phyloP scores from a whole-genome alignment of 2,797 vertebrate genomes.

The Falco naumanni region DNA sequence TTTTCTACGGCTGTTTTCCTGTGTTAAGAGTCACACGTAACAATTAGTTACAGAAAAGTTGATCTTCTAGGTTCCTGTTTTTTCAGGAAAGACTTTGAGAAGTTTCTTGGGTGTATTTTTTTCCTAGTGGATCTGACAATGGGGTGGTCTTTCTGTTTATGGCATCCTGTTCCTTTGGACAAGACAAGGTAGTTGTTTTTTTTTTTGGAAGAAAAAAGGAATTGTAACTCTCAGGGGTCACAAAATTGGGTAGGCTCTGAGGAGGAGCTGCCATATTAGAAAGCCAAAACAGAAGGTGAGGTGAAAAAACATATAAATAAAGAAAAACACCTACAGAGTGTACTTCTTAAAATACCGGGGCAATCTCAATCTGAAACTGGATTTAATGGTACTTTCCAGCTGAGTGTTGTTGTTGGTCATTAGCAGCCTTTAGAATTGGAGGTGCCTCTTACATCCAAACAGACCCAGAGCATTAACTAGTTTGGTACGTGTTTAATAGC shows the following conservation, averaged over 20 bases:
- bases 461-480: not conserved
- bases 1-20: not conserved
- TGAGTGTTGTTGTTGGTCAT: not conserved
- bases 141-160: not conserved
- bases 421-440: not conserved
- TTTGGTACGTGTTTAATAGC: not conserved
- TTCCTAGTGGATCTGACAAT: not conserved
- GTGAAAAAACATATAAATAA: not conserved
- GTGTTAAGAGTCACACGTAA: not conserved
- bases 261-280: not conserved
- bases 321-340: accelerated
- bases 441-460: not conserved
- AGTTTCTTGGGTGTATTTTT: not conserved
- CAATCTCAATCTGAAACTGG: not conserved
- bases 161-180: not conserved
- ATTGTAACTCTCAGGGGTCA: not conserved
- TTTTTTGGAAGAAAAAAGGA: not conserved
- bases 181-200: not conserved
- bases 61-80: not conserved
- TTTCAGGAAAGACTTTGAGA: not conserved
- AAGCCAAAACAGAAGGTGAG: not conserved
- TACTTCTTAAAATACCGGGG: not conserved
- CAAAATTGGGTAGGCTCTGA: not conserved
- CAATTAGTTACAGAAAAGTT: not conserved
- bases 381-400: not conserved